Evolutionary conservation across 2,113 vertebrate species (phyloP).

Genomic region (Scalopus aquaticus): DNA sequence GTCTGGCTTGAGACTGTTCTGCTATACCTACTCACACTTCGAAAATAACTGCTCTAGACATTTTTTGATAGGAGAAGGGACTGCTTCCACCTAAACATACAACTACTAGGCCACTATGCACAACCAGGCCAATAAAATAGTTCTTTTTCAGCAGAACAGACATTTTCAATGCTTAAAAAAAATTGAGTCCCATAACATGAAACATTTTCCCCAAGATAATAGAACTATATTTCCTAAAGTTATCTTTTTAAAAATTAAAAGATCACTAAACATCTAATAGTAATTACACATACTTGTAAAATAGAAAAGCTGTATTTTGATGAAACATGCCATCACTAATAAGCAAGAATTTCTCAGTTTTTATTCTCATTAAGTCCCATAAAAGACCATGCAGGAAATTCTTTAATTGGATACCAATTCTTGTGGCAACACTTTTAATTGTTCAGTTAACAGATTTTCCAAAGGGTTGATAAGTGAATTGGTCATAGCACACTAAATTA

Average conservation of each 20-base stretch:
- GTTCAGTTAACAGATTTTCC: background rate
- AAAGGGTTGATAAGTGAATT: background rate
- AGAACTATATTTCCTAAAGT: background rate
- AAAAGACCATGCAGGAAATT: background rate
- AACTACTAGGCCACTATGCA: background rate
- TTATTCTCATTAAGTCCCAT: background rate
- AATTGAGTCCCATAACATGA: background rate
- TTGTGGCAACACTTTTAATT: background rate
- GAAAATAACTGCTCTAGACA: background rate
- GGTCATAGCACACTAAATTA: background rate
- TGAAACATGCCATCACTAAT: background rate
- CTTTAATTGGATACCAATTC: background rate
- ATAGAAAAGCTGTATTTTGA: background rate
- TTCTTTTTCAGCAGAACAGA: background rate
- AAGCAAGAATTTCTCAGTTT: background rate
- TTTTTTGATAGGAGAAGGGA: background rate
- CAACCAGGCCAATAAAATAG: background rate
- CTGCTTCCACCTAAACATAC: background rate
- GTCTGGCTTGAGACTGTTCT: background rate
- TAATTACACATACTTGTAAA: background rate
- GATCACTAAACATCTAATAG: background rate
- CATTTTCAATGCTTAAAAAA: background rate
- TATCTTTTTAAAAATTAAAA: background rate
- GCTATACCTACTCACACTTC: background rate
- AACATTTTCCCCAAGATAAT: background rate